Percentiles rank a stretch among this genome's conserved stretches.
Evolutionary conservation across 1,140 invertebrate species (phyloP).

Genomic region (Berghia stephanieae): DNA sequence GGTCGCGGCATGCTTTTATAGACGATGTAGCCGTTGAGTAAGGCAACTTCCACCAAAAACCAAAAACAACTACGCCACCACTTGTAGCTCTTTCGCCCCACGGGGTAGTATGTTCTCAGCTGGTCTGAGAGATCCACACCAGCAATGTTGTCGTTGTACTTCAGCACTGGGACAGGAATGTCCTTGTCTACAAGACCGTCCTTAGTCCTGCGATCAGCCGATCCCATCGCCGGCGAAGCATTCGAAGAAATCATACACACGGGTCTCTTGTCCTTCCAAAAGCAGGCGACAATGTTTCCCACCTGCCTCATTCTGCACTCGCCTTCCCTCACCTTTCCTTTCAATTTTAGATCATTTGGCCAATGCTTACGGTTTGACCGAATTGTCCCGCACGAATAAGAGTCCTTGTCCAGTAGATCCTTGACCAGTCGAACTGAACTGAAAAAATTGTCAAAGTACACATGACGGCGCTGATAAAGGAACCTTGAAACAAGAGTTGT

Average conservation of each 20-base stretch:
- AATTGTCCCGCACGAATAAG: slow-evolving; percentile 26
- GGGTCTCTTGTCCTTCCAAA: slow-evolving; percentile 6
- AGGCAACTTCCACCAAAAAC: not conserved
- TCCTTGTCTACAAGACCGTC: not conserved
- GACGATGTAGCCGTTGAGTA: slow-evolving; percentile 11
- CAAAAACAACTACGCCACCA: slow-evolving; percentile 9
- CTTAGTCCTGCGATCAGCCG: not conserved
- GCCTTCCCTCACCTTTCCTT: not conserved
- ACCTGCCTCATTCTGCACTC: not conserved
- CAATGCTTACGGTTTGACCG: not conserved
- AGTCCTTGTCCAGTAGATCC: slow-evolving; percentile 16
- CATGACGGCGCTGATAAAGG: slow-evolving; percentile 22
- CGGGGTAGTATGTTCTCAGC: not conserved
- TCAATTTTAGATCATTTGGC: not conserved
- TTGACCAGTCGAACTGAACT: slow-evolving; percentile 29
- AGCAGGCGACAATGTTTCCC: not conserved
- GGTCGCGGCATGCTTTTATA: no score
- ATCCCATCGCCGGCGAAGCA: not conserved
- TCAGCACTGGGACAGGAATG: not conserved
- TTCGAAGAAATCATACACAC: not conserved
- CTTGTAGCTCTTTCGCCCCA: slow-evolving; percentile 2
- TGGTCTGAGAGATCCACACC: slow-evolving; percentile 8
- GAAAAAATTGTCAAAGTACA: slow-evolving; percentile 39
- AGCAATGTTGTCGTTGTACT: slow-evolving; percentile 14
- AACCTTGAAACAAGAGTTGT: slow-evolving; percentile 5